Evolutionary conservation across 2,888 invertebrate genomes (phyloP).

Genomic region (Liposcelis brunnea): DNA sequence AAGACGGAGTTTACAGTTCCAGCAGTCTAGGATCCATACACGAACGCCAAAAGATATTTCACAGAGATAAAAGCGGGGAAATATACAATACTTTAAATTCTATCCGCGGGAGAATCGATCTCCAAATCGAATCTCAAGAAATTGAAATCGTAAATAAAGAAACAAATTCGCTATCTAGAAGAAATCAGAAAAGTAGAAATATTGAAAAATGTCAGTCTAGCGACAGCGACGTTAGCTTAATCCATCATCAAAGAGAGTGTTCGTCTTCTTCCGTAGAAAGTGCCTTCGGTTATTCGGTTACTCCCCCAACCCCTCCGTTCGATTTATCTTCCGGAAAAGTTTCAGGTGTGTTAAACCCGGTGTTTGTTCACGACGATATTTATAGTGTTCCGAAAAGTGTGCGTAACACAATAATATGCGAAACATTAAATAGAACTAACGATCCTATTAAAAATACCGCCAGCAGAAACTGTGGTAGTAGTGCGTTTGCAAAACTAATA

Average conservation of each 20-base stretch:
- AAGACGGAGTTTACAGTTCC: too few species aligned
- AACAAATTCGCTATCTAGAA: too few species aligned
- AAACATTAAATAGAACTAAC: slow-evolving; percentile 19
- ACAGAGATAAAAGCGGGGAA: neutral
- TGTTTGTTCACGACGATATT: slow-evolving; percentile 25
- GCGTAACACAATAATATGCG: slow-evolving; percentile 27
- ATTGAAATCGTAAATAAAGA: too few species aligned
- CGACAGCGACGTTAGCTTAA: neutral
- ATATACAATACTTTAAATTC: neutral
- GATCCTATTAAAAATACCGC: neutral
- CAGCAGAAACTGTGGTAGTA: slow-evolving; percentile 19
- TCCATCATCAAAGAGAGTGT: slow-evolving; percentile 9
- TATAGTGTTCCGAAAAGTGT: slow-evolving; percentile 25
- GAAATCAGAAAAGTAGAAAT: too few species aligned
- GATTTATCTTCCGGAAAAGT: slow-evolving; percentile 15
- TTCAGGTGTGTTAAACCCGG: slow-evolving; percentile 16
- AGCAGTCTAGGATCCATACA: neutral
- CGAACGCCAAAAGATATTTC: slow-evolving; percentile 4
- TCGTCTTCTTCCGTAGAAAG: slow-evolving; percentile 15
- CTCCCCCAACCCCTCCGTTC: slow-evolving; percentile 14
- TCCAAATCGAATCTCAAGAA: too few species aligned
- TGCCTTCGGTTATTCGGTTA: slow-evolving; percentile 17
- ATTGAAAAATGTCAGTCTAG: too few species aligned
- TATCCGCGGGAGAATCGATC: neutral
- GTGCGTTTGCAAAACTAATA: slow-evolving; percentile 14